Conservation (phyloP, 2,113 vertebrate species). For the Cacatua alba region DNA sequence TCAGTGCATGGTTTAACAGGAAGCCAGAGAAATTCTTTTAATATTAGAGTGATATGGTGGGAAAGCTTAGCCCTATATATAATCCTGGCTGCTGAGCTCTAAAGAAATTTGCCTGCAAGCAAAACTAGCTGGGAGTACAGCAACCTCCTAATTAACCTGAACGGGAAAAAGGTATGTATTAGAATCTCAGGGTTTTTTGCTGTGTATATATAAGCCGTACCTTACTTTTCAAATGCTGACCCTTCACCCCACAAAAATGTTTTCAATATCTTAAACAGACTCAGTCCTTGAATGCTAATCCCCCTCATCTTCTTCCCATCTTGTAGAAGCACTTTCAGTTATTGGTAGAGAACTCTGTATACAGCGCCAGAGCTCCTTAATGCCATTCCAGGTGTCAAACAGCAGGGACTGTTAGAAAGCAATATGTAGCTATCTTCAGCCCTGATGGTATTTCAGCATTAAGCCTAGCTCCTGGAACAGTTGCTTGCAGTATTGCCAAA, state of each 20-base stretch:
- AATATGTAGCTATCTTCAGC: neutral
- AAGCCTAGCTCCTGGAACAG: neutral
- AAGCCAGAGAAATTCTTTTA: constrained; percentile 59
- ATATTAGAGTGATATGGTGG: constrained; percentile 59
- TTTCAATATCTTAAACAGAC: neutral
- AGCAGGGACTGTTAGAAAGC: constrained; percentile 13
- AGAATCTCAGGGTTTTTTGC: neutral
- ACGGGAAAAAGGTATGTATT: neutral
- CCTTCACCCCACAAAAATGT: neutral
- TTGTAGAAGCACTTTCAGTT: neutral
- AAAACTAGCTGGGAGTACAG: constrained; percentile 29
- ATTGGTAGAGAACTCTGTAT: neutral
- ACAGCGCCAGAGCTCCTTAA: neutral
- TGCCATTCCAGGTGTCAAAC: constrained; percentile 24
- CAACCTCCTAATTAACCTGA: constrained; percentile 6
- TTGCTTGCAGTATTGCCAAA: neutral
- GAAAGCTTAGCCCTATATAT: constrained; percentile 54
- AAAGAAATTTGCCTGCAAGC: constrained; percentile 56
- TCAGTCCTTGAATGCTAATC: neutral
- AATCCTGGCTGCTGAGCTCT: constrained; percentile 34
- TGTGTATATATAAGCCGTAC: neutral
- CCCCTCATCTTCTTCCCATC: neutral
- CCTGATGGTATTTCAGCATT: neutral
- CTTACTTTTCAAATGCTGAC: neutral
- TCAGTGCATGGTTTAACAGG: constrained; percentile 52